Base-by-base conservation (phyloP, 1,140 invertebrate genomes). In the Oncopodura yosiiana region DNA sequence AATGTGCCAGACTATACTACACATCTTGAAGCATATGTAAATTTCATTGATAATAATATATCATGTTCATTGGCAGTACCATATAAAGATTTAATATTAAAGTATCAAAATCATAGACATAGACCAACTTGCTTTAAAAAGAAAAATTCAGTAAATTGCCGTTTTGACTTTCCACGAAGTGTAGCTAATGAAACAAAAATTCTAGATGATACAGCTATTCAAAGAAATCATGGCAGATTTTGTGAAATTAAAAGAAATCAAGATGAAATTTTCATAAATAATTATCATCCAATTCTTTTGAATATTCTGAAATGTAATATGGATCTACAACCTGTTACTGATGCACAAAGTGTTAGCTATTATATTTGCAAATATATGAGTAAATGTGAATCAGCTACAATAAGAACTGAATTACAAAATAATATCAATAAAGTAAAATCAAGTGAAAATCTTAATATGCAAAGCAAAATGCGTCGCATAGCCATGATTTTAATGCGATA, bases 321-420 rank as follows among this genome's bases (percentile, higher is more conserved):
- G 58, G 66, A 70, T 43, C 64, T 70, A n/a, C 68, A 68, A 60
- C 66, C 67, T 23, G 41, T 53, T 3, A 53, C 51, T n/a, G 19
- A 8, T 3, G 39, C 39, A 69, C 67, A 45, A 66, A 66, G 3
- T 56, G 67, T 73, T 30, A 68, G 67, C 6, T 68, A 65, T 48
- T 73, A 71, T 60, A 63, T 72, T 37, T 67, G 67, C 14, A 71
- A 72, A 53, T 72, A 72, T 49, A 56, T 66, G 9, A 64, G 65
- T 12, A 73, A 71, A 66, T 24, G 53, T 23, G 70, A 73, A 65
- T 68, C 69, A 14, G 44, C 45, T 11, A 58, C 43, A 32, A 12
- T 68, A 12, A 51, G 59, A 63, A 16, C 21, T 38, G 60, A 54
- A 37, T 43, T 70, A 27, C 45, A 57, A 16, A 44, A 67, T 54